Percentiles rank a stretch among this genome's conserved stretches.
These are phyloP conservation scores for Apamea sordens DNA, from an alignment of 2,888 invertebrate species.

Conservation along the genomic window DNA sequence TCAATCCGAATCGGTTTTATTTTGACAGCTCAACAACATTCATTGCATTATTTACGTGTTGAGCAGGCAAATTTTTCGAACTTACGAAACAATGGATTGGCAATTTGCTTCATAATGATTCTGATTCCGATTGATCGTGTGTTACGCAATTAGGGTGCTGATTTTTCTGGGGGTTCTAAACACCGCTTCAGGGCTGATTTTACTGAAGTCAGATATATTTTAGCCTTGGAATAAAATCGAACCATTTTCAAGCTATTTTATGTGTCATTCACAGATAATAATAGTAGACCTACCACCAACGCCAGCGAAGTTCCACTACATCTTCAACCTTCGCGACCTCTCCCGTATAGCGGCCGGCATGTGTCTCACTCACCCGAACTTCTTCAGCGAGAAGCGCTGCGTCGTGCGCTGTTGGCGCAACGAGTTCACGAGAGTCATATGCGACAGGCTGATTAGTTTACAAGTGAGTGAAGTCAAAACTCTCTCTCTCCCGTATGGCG, in stretches of 20 bases:
- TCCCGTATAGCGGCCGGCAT: constrained; percentile 96
- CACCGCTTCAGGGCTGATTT: neutral
- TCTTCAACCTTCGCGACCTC: constrained; percentile 97
- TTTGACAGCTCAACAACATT: too few relatives aligned
- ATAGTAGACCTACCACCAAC: constrained; percentile 96
- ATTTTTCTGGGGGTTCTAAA: neutral
- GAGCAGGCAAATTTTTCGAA: too few relatives aligned
- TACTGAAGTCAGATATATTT: too few relatives aligned
- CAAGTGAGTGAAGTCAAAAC: constrained; percentile 73
- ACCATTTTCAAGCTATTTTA: neutral
- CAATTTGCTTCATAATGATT: too few relatives aligned
- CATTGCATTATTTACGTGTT: too few relatives aligned
- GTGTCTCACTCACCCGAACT: constrained; percentile 93
- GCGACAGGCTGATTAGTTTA: constrained; percentile 94
- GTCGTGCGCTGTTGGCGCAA: constrained; percentile 97
- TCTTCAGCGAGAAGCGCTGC: constrained; percentile 92
- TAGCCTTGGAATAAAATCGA: too few relatives aligned
- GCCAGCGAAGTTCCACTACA: constrained; percentile 98
- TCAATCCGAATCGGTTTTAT: too few relatives aligned
- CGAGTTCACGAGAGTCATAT: constrained; percentile 96
- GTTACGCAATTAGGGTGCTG: too few relatives aligned
- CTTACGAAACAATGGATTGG: too few relatives aligned
- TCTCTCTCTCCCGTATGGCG: neutral
- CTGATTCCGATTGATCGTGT: too few relatives aligned
- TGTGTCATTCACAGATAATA: constrained; percentile 88